phyloP scores from a whole-genome alignment of 2,888 invertebrate species.

The Dasysyrphus tricinctus region DNA sequence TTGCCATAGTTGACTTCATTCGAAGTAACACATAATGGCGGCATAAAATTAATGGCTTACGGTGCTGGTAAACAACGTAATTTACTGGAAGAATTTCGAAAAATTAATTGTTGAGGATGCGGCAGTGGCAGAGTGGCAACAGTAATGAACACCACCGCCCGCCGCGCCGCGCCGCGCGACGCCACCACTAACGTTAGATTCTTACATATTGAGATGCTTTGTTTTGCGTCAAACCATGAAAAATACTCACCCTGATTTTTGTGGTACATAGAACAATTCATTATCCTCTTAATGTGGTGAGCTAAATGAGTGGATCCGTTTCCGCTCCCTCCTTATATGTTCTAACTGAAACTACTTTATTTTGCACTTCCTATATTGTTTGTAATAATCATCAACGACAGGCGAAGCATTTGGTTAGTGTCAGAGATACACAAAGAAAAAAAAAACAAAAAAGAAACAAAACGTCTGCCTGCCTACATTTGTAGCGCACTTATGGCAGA shows the following conservation, averaged over 20 bases:
- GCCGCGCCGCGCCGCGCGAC: not conserved
- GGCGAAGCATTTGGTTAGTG: not conserved
- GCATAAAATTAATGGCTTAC: conserved; percentile 59
- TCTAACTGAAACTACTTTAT: conserved; percentile 26
- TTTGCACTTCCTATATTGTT: conserved; percentile 19
- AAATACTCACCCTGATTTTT: conserved; percentile 39
- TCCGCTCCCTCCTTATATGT: not conserved
- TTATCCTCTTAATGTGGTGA: conserved; percentile 62
- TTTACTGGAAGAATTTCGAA: conserved; percentile 60
- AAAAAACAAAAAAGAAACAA: not conserved
- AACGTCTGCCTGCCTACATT: conserved; percentile 32
- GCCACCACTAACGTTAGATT: not conserved
- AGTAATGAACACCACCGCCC: not conserved
- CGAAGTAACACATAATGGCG: conserved; percentile 45
- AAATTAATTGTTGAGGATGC: conserved; percentile 56
- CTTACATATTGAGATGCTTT: conserved; percentile 49
- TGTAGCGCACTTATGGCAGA: conserved; percentile 33
- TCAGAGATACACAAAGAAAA: not conserved
- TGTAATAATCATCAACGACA: conserved; percentile 50
- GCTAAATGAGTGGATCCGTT: conserved; percentile 53
- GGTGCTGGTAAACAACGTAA: conserved; percentile 65
- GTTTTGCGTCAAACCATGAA: conserved; percentile 46
- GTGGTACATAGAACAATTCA: conserved; percentile 58
- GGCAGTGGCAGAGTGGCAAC: conserved; percentile 1
- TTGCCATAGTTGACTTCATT: conserved; percentile 47